phyloP scores from a whole-genome alignment of 2,888 invertebrate species.

The Chirona hameri region DNA sequence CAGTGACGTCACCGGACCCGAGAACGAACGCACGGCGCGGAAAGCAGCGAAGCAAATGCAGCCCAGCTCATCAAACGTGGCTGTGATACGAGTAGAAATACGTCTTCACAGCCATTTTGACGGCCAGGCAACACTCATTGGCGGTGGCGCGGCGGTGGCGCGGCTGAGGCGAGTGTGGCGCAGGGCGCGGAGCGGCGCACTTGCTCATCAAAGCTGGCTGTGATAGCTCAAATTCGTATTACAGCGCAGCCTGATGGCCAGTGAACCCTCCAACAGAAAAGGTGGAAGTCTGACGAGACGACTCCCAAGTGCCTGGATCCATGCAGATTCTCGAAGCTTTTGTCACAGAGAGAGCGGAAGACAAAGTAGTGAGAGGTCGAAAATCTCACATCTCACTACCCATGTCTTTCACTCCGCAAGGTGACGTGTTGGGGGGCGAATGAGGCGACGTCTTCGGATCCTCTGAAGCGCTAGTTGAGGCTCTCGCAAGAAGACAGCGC shows the following conservation, averaged over 20 bases:
- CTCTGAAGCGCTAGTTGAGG: too few species aligned
- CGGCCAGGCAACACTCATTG: background rate
- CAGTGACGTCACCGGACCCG: too few species aligned
- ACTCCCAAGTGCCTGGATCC: too few species aligned
- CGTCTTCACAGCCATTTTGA: conserved; percentile 24
- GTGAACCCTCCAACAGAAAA: too few species aligned
- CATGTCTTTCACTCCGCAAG: conserved; percentile 28
- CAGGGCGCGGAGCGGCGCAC: background rate
- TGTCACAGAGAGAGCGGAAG: conserved; percentile 6
- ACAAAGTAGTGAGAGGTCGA: conserved; percentile 28
- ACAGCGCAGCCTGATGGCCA: conserved; percentile 5
- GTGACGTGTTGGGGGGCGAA: too few species aligned
- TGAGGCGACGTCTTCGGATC: too few species aligned
- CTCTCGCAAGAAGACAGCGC: too few species aligned
- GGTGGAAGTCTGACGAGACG: too few species aligned
- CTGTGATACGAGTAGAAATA: conserved; percentile 8
- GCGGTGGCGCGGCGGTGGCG: too few species aligned
- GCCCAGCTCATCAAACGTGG: conserved; percentile 28
- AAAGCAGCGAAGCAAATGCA: background rate
- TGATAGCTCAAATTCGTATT: background rate
- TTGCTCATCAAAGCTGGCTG: conserved; percentile 29
- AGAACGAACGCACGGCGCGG: background rate
- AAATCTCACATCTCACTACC: conserved; percentile 29
- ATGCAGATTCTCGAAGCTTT: too few species aligned
- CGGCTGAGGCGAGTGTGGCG: background rate